A percentile compares a stretch with the other conserved stretches of the same genome.
Evolutionary conservation across 2,113 vertebrate species (phyloP).

Genomic region (Chionodraco myersi): DNA sequence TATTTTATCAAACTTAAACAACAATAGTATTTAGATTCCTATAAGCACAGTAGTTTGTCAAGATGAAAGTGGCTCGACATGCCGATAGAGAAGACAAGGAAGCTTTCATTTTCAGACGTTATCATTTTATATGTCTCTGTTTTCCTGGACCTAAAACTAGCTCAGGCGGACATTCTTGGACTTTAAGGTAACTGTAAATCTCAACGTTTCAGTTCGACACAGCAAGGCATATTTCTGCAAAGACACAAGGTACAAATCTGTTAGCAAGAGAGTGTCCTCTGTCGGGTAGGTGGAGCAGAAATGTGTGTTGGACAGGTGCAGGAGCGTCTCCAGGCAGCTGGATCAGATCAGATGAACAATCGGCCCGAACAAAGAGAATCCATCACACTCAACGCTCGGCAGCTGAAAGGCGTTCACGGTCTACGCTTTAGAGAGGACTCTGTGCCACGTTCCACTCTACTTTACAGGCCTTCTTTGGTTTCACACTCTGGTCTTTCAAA

Average conservation of each 20-base stretch:
- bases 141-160: neutral
- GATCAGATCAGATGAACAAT: constrained; percentile 49
- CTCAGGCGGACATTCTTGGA: neutral
- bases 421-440: neutral
- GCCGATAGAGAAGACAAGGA: neutral
- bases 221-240: neutral
- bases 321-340: constrained; percentile 34
- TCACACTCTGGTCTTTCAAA: neutral
- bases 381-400: constrained; percentile 17
- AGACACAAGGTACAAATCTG: neutral
- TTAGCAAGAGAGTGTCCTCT: constrained; percentile 8
- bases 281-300: neutral
- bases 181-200: neutral
- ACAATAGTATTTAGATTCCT: too few species aligned
- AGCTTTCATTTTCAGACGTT: neutral
- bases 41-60: neutral
- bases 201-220: neutral
- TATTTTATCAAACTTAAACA: neutral
- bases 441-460: neutral
- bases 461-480: neutral
- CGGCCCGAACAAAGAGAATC: constrained; percentile 31
- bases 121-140: neutral
- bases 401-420: constrained; percentile 17
- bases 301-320: constrained; percentile 37
- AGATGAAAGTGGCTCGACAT: neutral